Evolutionary conservation across 2,888 invertebrate genomes (phyloP), one percentile per base, ranked within the genome.

Genomic region (Cheilosia grossa): DNA sequence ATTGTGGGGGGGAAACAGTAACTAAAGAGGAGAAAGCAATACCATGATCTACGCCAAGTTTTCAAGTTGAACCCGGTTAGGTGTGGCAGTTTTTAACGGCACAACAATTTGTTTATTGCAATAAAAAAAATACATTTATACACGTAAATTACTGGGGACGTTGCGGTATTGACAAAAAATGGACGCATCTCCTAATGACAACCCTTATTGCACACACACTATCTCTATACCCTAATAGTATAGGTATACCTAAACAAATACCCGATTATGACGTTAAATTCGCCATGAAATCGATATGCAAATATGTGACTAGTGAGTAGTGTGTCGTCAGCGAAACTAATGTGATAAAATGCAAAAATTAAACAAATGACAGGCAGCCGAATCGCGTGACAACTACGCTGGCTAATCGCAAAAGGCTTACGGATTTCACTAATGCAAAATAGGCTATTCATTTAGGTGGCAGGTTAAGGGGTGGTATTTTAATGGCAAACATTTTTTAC

Each of bases 271-370:
- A 17, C 64, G 70, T 40, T 70, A 72, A 80, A 69, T 75, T 56
- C 19, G n/a, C 64, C 82, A 54, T 80, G 74, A 59, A 80, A 80
- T 83, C 80, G 54, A 73, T 73, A 56, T 51, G 61, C 27, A 13
- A 75, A 70, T 42, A 70, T 51, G 44, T 4, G 42, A 42, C 54
- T 56, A 40, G 30, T 30, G 30, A 30, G 2, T 30, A 4, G 30
- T 30, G 27, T 13, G 56, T 21, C 59, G 70, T 54, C 72, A 64
- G 79, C 73, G 58, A 44, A 63, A 44, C 82, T 74, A 83, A 83
- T 83, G 44, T 42, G 74, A 73, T 73, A 63, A 79, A 79, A 67
- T 73, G 73, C 42, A 63, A 53, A 82, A 24, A 10, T 61, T 33
- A 59, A 51, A 27, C 33, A 64, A 56, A 59, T 19, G 27, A 49